Conservation (phyloP, 2,888 invertebrate species). For the Agrochola lychnidis region DNA sequence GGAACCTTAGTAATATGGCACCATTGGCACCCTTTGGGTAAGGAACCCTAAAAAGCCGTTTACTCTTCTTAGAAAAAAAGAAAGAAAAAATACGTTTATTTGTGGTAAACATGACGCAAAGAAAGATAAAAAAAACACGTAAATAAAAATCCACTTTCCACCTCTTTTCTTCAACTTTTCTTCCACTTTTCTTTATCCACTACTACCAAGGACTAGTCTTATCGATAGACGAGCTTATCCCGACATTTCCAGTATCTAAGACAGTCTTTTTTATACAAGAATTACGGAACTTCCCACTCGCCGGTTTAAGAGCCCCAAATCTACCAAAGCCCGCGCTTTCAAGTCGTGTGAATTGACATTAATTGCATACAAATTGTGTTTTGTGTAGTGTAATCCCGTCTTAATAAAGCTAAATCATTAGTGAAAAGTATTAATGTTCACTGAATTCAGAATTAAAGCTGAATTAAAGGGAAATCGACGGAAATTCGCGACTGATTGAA, state of each 20-base stretch:
- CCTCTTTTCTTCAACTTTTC: no score
- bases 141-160: no score
- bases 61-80: no score
- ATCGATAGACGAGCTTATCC: not conserved
- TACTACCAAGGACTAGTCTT: not conserved
- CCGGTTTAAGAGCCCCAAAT: conserved; percentile 39
- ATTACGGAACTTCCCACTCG: not conserved
- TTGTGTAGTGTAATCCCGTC: conserved; percentile 65
- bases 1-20: no score
- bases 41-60: no score
- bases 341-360: conserved; percentile 69
- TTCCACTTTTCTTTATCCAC: not conserved
- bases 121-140: no score
- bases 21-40: no score
- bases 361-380: conserved; percentile 70
- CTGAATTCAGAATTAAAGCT: conserved; percentile 44
- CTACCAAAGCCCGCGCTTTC: conserved; percentile 60
- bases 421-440: conserved; percentile 61
- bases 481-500: conserved; percentile 41
- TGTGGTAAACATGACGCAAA: no score
- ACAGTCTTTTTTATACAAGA: not conserved
- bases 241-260: not conserved
- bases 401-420: conserved; percentile 65
- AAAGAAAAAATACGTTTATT: no score
- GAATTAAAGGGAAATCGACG: conserved; percentile 14